A percentile compares a stretch with the other conserved stretches of the same genome.
These are phyloP conservation scores for Melipona bicolor DNA, from an alignment of 2,888 invertebrate species.

Conservation along the genomic window DNA sequence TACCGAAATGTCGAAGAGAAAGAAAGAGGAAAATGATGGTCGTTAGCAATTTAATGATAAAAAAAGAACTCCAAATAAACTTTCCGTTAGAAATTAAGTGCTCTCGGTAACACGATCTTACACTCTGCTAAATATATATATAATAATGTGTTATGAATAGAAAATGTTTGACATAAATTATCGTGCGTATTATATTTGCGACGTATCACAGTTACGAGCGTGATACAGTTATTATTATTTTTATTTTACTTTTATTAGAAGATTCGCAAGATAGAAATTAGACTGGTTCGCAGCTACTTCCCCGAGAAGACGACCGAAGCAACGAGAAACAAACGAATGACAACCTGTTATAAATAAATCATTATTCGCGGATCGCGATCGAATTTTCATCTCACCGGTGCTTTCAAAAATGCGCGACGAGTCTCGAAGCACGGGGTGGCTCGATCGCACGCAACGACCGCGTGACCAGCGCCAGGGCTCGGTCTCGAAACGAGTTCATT, in stretches of 20 bases:
- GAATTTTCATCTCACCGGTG: neutral
- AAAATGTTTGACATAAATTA: no score
- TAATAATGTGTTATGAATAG: neutral
- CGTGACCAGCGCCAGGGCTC: neutral
- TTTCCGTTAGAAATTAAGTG: constrained; percentile 55
- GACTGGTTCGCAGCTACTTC: neutral
- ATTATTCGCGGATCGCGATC: constrained; percentile 14
- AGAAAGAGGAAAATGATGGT: constrained; percentile 56
- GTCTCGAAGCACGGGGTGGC: neutral
- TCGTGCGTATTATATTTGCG: neutral
- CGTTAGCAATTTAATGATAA: constrained; percentile 57
- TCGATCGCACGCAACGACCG: neutral
- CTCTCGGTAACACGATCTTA: neutral
- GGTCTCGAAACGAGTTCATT: constrained; percentile 56
- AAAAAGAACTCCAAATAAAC: constrained; percentile 50
- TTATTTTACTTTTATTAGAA: no score
- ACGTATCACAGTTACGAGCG: neutral
- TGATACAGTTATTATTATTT: no score
- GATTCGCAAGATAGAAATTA: neutral
- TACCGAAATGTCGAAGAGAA: neutral
- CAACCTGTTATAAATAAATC: neutral
- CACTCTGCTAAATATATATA: constrained; percentile 45
- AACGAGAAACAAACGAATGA: constrained; percentile 14
- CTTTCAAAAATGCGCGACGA: constrained; percentile 27
- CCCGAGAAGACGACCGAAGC: constrained; percentile 1